Evolutionary conservation across 2,888 invertebrate genomes (phyloP), one percentile per base, ranked within the genome.

Genomic region (Pammene aurita): DNA sequence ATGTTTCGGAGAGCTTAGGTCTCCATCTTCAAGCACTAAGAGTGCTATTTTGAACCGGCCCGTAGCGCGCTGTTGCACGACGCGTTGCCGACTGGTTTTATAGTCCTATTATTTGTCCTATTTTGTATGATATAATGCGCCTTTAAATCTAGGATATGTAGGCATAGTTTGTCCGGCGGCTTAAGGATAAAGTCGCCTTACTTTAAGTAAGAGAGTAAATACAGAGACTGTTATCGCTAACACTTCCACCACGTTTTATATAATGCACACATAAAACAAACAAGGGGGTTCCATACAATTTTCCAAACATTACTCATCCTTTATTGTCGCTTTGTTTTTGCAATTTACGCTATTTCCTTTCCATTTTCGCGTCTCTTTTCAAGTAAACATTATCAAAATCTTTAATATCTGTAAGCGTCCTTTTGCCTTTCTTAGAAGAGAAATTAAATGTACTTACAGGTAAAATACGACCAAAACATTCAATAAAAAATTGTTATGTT

Each of bases 261-360:
- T 34, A 34, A 13, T 11, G 2, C 14, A 16, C 6, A 26, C 14
- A 50, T 41, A 41, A 41, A 18, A 38, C 41, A 56, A 66, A 18
- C 13, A 46, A 66, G 26, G 41, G 41, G 7, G 26, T 13, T 56
- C 10, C 38, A 38, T 41, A 50, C 41, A 41, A 48, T 66, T 66
- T 50, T 46, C 65, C 46, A 57, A 48, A 65, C 56, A 56, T 56
- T 18, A 61, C 48, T 61, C 26, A 34, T 46, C 38, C 35, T 38
- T 65, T 56, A 56, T 46, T 18, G 18, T 38, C 54, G 55, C 34
- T 65, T 65, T 65, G 55, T 65, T 65, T 65, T 48, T 34, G 18
- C 63, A 63, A 54, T 54, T 52, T 44, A 41, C n/a, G 44, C 1
- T 14, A 55, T 44, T 61, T 62, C 50, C 50, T 50, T 11, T 4